Base-by-base conservation (phyloP, 2,888 invertebrate genomes). In the Hydropsyche betteni region DNA sequence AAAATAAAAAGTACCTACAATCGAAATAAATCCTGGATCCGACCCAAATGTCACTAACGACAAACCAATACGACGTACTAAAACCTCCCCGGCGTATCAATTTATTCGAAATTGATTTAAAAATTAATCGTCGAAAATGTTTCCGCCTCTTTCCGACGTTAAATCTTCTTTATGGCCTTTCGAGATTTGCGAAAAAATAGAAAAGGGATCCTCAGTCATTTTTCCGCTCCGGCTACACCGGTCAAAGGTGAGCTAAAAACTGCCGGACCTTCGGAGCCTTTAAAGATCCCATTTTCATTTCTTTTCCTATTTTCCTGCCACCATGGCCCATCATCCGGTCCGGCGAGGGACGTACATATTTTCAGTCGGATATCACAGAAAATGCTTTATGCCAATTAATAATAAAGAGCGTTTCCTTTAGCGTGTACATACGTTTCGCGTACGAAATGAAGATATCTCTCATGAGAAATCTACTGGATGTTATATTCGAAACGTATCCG, bases 391-490 rank as follows among this genome's bases (percentile, higher is more conserved):
- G 58, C 58, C 58, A 58, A 58, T 58, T 58, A 58, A 58, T 58
- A 58, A 58, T 58, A 58, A 58, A 58, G 58, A 58, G 58, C 58
- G 58, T 58, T 58, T 58, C 58, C 58, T 58, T 58, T 58, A n/a
- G 24, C 58, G 16, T 58, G 58, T 58, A 58, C 58, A 58, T 58
- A 58, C 58, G 24, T 58, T 58, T 24, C 58, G 58, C 16, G 58
- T 58, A 58, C 16, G 58, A 58, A 58, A 58, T 58, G 58, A 58
- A 58, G 58, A 58, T 8, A 58, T 58, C 16, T 58, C 58, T 58
- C 58, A 58, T 58, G 58, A 58, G 58, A 58, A 58, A 58, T 58
- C 58, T 58, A 16, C 58, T 16, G 58, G 58, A 58, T 58, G 58
- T 58, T 58, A 58, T 58, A 58, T 58, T 58, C 58, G 58, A 58